These are phyloP conservation scores for Hoplias malabaricus DNA, from an alignment of 2,113 vertebrate species.

Conservation along the genomic window DNA sequence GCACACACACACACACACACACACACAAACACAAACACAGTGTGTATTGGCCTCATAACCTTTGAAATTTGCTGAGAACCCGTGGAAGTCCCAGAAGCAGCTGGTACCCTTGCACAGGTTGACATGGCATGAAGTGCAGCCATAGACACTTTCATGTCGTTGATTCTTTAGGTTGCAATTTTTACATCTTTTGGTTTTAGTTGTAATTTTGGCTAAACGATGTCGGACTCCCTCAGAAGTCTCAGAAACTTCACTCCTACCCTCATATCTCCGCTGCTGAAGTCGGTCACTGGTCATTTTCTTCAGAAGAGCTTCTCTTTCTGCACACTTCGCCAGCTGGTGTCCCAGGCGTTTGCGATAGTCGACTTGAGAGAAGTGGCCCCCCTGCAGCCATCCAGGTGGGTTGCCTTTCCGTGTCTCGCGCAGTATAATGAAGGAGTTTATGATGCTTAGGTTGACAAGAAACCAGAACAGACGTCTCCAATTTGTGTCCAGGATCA, in stretches of 20 bases:
- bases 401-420: slow-evolving; percentile 73
- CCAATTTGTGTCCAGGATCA: slow-evolving; percentile 70
- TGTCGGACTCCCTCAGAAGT: slow-evolving; percentile 52
- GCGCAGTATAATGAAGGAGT: slow-evolving; percentile 76
- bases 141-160: slow-evolving; percentile 65
- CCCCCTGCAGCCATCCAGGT: slow-evolving; percentile 67
- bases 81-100: slow-evolving; percentile 75
- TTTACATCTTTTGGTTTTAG: slow-evolving; percentile 63
- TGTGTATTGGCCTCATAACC: slow-evolving; percentile 51
- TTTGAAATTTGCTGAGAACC: slow-evolving; percentile 50
- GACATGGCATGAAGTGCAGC: slow-evolving; percentile 62
- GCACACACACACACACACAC: not conserved
- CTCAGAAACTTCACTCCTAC: not conserved
- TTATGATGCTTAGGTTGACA: slow-evolving; percentile 74
- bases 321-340: slow-evolving; percentile 69
- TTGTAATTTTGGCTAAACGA: slow-evolving; percentile 61
- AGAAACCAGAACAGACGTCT: slow-evolving; percentile 74
- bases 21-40: slow-evolving; percentile 1
- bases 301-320: slow-evolving; percentile 46
- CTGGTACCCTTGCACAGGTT: slow-evolving; percentile 65
- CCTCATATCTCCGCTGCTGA: not conserved
- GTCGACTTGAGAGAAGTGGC: slow-evolving; percentile 70
- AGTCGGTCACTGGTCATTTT: not conserved
- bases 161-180: slow-evolving; percentile 65
- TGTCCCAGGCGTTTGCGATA: slow-evolving; percentile 72